Percentiles rank a stretch among this genome's conserved stretches.
phyloP scores from a whole-genome alignment of 1,140 invertebrate genomes.

The Eupristina koningsbergeri region DNA sequence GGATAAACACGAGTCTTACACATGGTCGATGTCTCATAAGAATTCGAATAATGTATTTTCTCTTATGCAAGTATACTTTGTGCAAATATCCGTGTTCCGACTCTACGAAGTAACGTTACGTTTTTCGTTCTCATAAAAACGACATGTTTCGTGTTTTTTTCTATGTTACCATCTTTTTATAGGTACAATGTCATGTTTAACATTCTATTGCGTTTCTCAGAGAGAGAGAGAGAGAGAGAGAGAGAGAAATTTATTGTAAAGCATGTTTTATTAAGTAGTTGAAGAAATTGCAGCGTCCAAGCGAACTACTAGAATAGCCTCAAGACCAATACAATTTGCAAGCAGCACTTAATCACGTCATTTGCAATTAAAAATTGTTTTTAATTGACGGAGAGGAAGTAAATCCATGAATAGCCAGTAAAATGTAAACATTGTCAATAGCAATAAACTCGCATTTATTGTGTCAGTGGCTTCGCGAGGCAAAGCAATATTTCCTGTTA shows the following conservation, averaged over 20 bases:
- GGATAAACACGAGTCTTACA: constrained; percentile 27
- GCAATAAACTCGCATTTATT: not conserved
- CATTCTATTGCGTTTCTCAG: not conserved
- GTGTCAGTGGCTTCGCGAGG: not conserved
- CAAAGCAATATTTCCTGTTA: not conserved
- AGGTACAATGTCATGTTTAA: not conserved
- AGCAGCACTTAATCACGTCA: no score
- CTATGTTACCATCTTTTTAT: not conserved
- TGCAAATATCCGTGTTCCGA: constrained; percentile 27
- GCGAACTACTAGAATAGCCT: no score
- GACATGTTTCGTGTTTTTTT: not conserved
- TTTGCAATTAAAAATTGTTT: not conserved
- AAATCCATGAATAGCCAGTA: not conserved
- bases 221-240: no score
- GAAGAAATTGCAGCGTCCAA: no score
- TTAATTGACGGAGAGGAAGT: not conserved
- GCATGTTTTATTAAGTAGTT: not conserved
- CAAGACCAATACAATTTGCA: no score
- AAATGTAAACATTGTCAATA: not conserved
- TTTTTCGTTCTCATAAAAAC: not conserved
- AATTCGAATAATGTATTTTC: constrained; percentile 4
- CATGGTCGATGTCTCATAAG: constrained; percentile 2
- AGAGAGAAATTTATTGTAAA: not conserved
- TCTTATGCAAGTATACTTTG: constrained; percentile 30
- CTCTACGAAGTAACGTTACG: not conserved